Evolutionary conservation across 2,888 invertebrate species (phyloP).

Genomic region (Trilocha varians): DNA sequence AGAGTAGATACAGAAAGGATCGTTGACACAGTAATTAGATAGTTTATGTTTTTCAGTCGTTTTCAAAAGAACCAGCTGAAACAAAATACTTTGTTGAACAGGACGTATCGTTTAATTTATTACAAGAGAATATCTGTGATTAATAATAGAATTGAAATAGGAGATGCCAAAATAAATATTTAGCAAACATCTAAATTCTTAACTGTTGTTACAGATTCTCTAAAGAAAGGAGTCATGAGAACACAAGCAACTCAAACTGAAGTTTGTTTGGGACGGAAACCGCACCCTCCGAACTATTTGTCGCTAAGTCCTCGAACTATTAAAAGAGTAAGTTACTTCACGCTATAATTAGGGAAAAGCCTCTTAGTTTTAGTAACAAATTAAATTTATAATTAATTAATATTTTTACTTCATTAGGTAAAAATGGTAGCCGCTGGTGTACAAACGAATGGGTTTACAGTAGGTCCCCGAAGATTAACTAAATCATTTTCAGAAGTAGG

Average conservation of each 20-base stretch:
- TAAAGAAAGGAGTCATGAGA: constrained; percentile 89
- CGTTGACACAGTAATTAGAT: no score
- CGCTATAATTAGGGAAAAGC: no score
- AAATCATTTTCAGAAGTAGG: constrained; percentile 88
- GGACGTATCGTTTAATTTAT: no score
- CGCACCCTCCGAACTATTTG: constrained; percentile 78
- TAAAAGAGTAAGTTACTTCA: constrained; percentile 80
- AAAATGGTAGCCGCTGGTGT: constrained; percentile 93
- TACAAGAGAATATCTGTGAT: no score
- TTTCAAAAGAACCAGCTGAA: no score
- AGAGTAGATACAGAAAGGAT: no score
- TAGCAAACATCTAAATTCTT: neutral
- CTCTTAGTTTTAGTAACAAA: no score
- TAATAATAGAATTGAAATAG: no score
- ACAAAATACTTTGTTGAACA: no score
- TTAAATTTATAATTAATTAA: neutral
- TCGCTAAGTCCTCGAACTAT: constrained; percentile 87
- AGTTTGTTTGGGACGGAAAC: constrained; percentile 79
- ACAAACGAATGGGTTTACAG: constrained; percentile 86
- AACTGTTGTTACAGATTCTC: constrained; percentile 75
- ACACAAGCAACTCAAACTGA: constrained; percentile 95
- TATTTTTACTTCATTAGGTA: constrained; percentile 58
- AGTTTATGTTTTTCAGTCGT: no score
- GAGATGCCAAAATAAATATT: no score
- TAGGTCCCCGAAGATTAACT: constrained; percentile 78